Base-by-base conservation (phyloP, 2,888 invertebrate species). In the Athrips mouffetella region DNA sequence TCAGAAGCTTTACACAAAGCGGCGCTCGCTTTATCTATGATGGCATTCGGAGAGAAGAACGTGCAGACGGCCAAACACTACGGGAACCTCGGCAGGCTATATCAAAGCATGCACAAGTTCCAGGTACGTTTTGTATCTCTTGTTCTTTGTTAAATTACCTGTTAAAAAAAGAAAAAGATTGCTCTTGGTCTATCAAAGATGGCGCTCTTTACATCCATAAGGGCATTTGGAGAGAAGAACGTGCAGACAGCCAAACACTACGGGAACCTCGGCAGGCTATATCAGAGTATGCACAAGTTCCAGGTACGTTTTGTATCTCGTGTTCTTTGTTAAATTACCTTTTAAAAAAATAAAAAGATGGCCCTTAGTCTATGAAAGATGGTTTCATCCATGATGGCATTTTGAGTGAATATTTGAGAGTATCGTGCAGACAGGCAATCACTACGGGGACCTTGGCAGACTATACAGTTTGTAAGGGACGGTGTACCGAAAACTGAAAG, bases 61-160 rank as follows among this genome's bases (percentile, higher is more conserved):
- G 96, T 98, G 29, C 97, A 98, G 88, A 97, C 97, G 0, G 97
- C 98, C 45, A 98, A 98, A 74, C 97, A 97, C 80, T 98, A 97
- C 81, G 98, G 98, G 8, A 98, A 98, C 89, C 90, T 98, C 45
- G 98, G 98, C 48, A 89, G 98, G 10, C 90, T 98, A 10, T 98
- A 97, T 87, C 98, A 98, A 85, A 96, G 96, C 70, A 97, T 98
- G 97, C 92, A 92, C 70, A 92, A 93, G 72, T 97, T 92, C 79
- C 90, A 92, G 82, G 95, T 94, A n/a, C n/a, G n/a, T n/a, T n/a
- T n/a, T n/a, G n/a, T n/a, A n/a, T n/a, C n/a, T n/a, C n/a, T n/a
- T n/a, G n/a, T n/a, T n/a, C n/a, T n/a, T n/a, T n/a, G n/a, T n/a
- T n/a, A n/a, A n/a, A n/a, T n/a, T n/a, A n/a, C n/a, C n/a, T n/a